Conservation (phyloP, 2,113 vertebrate genomes). For the Trichechus manatus region DNA sequence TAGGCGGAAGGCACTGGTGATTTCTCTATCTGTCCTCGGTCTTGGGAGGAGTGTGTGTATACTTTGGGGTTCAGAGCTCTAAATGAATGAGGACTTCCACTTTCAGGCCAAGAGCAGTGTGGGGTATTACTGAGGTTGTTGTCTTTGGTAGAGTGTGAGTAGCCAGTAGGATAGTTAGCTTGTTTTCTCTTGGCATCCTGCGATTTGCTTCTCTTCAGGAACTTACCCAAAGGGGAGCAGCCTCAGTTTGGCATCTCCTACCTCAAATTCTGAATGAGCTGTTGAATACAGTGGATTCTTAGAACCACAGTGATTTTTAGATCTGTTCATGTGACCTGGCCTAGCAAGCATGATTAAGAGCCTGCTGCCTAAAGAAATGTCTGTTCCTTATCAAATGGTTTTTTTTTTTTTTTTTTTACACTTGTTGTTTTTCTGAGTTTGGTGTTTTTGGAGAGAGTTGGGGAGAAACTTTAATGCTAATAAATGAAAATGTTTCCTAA, state of each 20-base stretch:
- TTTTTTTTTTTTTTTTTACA: no score
- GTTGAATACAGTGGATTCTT: background rate
- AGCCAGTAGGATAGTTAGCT: background rate
- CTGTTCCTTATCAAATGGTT: background rate
- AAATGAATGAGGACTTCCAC: background rate
- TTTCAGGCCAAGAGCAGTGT: background rate
- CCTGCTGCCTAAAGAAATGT: background rate
- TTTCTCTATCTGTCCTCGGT: background rate
- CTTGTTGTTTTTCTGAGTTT: background rate
- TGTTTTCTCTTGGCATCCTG: background rate
- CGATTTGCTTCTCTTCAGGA: background rate
- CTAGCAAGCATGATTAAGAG: background rate
- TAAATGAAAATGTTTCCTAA: constrained; percentile 19
- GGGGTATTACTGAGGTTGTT: background rate
- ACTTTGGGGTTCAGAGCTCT: background rate
- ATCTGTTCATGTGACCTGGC: background rate
- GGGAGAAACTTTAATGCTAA: background rate
- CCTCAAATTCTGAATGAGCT: background rate
- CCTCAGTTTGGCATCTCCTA: background rate
- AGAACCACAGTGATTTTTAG: background rate
- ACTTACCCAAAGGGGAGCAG: background rate
- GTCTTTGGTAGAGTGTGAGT: background rate
- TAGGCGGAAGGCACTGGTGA: background rate
- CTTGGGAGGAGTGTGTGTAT: background rate
- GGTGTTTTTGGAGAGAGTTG: background rate